A percentile compares a stretch with the other conserved stretches of the same genome.
These are phyloP conservation scores for Ceyx melanurus DNA, from an alignment of 2,113 vertebrate genomes.

Conservation along the genomic window DNA sequence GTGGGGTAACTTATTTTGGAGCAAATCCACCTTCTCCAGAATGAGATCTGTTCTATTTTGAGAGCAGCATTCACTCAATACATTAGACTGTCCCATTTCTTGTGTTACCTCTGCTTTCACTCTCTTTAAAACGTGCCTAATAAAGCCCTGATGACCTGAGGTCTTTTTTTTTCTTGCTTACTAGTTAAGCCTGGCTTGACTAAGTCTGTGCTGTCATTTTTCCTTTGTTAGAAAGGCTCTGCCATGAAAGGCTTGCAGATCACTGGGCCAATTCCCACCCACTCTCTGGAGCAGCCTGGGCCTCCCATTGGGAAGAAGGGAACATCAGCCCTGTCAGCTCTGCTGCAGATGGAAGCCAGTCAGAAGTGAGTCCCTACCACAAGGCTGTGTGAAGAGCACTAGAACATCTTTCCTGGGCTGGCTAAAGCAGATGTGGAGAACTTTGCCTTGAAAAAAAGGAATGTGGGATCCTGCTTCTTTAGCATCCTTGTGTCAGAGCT, in stretches of 20 bases:
- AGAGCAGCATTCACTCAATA: not conserved
- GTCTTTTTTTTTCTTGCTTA: not conserved
- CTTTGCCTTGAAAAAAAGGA: not conserved
- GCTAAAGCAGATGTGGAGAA: not conserved
- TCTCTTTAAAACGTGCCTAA: not conserved
- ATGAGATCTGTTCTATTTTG: not conserved
- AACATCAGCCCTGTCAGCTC: conserved; percentile 90
- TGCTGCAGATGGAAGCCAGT: conserved; percentile 95
- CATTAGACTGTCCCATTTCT: not conserved
- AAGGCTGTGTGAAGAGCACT: not conserved
- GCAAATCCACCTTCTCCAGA: not conserved
- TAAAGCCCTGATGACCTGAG: not conserved
- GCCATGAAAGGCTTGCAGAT: conserved; percentile 91
- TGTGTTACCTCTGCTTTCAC: not conserved
- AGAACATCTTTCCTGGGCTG: not conserved
- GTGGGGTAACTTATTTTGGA: not conserved
- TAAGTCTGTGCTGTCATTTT: not conserved
- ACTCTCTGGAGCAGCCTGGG: conserved; percentile 82
- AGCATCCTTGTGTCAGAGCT: not conserved
- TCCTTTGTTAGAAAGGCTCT: conserved; percentile 82
- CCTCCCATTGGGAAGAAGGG: conserved; percentile 92
- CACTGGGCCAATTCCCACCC: conserved; percentile 79
- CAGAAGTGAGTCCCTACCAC: conserved; percentile 85
- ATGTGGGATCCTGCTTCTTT: not conserved
- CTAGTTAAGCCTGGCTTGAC: not conserved